phyloP scores from a whole-genome alignment of 2,113 vertebrate species.

The Todiramphus saurophagus region DNA sequence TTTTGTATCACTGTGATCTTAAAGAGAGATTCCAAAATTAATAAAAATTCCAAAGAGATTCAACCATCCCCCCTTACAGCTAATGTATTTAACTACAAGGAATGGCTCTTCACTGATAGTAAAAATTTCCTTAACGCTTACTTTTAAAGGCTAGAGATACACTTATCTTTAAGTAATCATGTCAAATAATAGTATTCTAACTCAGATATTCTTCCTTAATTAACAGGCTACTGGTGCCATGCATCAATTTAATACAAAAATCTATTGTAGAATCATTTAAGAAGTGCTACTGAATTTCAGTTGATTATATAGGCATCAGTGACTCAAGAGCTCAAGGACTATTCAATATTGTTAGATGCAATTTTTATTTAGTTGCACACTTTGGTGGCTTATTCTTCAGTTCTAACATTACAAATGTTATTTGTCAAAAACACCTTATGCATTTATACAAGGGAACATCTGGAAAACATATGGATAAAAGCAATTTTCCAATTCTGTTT shows the following conservation, averaged over 20 bases:
- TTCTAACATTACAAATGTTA: not conserved
- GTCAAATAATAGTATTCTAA: not conserved
- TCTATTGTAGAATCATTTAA: not conserved
- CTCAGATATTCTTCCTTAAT: not conserved
- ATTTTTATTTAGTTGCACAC: not conserved
- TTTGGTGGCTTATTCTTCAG: not conserved
- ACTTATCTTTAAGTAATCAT: not conserved
- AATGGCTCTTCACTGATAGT: not conserved
- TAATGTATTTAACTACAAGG: not conserved
- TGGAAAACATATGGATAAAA: not conserved
- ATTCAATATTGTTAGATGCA: not conserved
- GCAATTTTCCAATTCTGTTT: not conserved
- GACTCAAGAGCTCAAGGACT: not conserved
- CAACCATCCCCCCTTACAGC: not conserved
- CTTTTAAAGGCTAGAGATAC: not conserved
- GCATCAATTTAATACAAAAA: not conserved
- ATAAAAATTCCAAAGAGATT: not conserved
- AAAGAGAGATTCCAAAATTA: slow-evolving; percentile 46
- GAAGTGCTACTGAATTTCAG: not conserved
- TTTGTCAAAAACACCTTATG: not conserved
- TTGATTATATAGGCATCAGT: not conserved
- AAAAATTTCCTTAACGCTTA: not conserved
- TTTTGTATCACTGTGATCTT: slow-evolving; percentile 51
- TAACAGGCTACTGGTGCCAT: not conserved
- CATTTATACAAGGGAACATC: not conserved